Percentiles rank a stretch among this genome's conserved stretches.
These are phyloP conservation scores for Lordiphosa fenestrarum DNA, from an alignment of 2,888 invertebrate genomes.

Conservation along the genomic window DNA sequence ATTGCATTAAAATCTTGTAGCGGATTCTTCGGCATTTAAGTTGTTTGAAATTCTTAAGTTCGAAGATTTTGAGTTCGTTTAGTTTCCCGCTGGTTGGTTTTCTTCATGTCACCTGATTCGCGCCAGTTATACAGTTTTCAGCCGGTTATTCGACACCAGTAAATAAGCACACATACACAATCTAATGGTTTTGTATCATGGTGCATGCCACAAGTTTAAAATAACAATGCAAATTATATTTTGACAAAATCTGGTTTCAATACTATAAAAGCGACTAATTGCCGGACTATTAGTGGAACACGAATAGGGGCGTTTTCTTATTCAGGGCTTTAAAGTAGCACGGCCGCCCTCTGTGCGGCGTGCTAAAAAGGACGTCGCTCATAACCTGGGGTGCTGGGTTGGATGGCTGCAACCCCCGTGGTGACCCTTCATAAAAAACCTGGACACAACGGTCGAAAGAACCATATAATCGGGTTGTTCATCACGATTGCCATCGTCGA, in stretches of 20 bases:
- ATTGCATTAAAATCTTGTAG: too few species aligned
- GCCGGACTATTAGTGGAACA: constrained; percentile 49
- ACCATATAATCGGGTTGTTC: constrained; percentile 11
- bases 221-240: constrained; percentile 27
- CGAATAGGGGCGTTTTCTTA: constrained; percentile 36
- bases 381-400: constrained; percentile 18
- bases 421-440: constrained; percentile 2
- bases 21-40: too few species aligned
- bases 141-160: too few species aligned
- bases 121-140: too few species aligned
- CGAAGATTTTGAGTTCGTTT: too few species aligned
- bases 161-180: not conserved
- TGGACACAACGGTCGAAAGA: constrained; percentile 2
- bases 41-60: too few species aligned
- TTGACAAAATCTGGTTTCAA: constrained; percentile 39
- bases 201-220: constrained; percentile 3
- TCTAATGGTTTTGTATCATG: constrained; percentile 1
- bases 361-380: constrained; percentile 26
- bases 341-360: constrained; percentile 27
- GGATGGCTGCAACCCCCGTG: constrained; percentile 20
- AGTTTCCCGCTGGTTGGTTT: too few species aligned
- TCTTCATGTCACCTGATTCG: too few species aligned
- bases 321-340: constrained; percentile 20
- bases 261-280: constrained; percentile 54
- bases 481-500: constrained; percentile 19